Percentiles rank a stretch among this genome's conserved stretches.
Conservation (phyloP, 2,888 invertebrate genomes). For the Portevinia maculata region DNA sequence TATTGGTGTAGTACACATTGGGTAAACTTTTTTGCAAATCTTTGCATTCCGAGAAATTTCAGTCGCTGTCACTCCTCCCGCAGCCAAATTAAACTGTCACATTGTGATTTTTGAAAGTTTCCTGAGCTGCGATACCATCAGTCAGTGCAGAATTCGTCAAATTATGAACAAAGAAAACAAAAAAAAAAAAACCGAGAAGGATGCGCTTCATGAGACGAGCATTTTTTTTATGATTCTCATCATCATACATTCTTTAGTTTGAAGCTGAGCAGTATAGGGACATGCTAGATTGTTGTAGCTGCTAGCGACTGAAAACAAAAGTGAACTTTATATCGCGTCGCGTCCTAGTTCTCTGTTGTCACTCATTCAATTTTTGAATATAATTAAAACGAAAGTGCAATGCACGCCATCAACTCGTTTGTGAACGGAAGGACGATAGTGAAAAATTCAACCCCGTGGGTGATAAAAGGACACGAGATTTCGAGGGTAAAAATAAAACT, state of each 20-base stretch:
- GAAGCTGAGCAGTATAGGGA: slow-evolving; percentile 5
- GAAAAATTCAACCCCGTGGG: slow-evolving; percentile 34
- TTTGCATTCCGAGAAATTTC: slow-evolving; percentile 5
- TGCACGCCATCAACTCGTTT: slow-evolving; percentile 63
- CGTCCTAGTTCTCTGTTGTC: slow-evolving; percentile 51
- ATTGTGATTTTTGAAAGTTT: slow-evolving; percentile 45
- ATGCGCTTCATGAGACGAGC: not conserved
- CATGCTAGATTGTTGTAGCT: slow-evolving; percentile 8
- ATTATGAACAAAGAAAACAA: slow-evolving; percentile 25
- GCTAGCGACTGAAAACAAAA: slow-evolving; percentile 16
- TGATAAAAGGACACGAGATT: slow-evolving; percentile 59
- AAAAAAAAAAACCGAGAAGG: slow-evolving; percentile 2
- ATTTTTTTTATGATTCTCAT: slow-evolving; percentile 51
- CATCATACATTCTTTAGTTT: slow-evolving; percentile 48
- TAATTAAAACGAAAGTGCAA: slow-evolving; percentile 71
- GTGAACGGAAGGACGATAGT: not conserved
- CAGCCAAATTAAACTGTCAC: slow-evolving; percentile 13
- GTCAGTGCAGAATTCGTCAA: slow-evolving; percentile 45
- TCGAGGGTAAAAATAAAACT: slow-evolving; percentile 46
- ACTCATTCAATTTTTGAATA: slow-evolving; percentile 69
- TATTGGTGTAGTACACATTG: no score
- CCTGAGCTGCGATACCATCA: slow-evolving; percentile 32
- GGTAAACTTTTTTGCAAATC: no score
- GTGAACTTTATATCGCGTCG: slow-evolving; percentile 18
- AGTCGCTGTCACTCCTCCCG: slow-evolving; percentile 4